These are phyloP conservation scores for Nannoperca obscura DNA, from an alignment of 2,797 vertebrate genomes.

Conservation along the genomic window DNA sequence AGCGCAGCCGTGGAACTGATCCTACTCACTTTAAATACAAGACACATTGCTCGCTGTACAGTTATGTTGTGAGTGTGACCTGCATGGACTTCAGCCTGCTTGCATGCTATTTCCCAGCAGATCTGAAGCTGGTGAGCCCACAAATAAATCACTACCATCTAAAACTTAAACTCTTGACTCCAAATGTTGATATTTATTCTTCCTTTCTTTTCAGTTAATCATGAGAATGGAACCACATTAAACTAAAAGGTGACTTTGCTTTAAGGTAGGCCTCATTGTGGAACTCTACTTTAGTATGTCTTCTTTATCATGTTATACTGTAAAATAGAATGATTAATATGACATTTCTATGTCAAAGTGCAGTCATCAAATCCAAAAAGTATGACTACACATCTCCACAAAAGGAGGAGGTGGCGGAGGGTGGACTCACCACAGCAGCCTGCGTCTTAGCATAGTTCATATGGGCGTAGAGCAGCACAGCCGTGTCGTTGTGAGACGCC, in stretches of 20 bases:
- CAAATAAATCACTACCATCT: neutral
- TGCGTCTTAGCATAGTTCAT: conserved; percentile 87
- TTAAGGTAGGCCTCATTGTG: neutral
- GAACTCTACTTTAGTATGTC: neutral
- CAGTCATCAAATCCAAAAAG: neutral
- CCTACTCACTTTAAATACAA: conserved; percentile 43
- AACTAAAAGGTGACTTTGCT: neutral
- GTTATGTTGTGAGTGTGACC: conserved; percentile 42
- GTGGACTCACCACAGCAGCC: conserved; percentile 71
- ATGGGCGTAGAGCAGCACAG: conserved; percentile 88
- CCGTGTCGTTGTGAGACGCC: conserved; percentile 89
- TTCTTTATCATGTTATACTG: neutral
- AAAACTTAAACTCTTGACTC: neutral
- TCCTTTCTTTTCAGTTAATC: neutral
- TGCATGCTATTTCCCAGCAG: neutral
- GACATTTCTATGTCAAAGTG: neutral
- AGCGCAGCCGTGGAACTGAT: conserved; percentile 24
- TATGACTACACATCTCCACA: conserved; percentile 1
- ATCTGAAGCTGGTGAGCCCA: neutral
- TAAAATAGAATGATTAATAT: neutral
- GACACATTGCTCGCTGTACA: conserved; percentile 37
- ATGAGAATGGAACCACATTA: neutral
- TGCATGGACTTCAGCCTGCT: conserved; percentile 14
- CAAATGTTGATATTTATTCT: neutral
- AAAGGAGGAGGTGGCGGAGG: neutral